These are phyloP conservation scores for Erinaceus europaeus DNA, from an alignment of 2,113 vertebrate genomes.

Conservation along the genomic window DNA sequence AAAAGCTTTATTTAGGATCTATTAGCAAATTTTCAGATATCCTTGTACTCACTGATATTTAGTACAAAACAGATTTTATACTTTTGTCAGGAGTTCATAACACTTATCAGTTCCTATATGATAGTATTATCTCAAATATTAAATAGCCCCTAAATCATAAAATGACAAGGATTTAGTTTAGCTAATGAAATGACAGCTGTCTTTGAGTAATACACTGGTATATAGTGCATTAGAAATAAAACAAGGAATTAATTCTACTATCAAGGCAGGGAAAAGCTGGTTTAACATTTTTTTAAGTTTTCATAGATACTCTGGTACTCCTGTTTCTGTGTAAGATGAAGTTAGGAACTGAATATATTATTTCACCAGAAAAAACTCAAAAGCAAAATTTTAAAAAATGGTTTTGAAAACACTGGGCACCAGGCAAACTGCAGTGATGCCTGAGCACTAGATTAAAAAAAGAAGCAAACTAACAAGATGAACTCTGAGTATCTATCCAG, in stretches of 20 bases:
- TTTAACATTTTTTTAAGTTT: slow-evolving; percentile 29
- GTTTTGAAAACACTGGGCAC: not conserved
- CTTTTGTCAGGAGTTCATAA: not conserved
- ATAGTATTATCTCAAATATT: not conserved
- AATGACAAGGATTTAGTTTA: not conserved
- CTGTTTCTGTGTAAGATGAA: too few species aligned
- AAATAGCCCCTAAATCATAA: not conserved
- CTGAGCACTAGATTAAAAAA: not conserved
- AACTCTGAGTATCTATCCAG: not conserved
- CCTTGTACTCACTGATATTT: not conserved
- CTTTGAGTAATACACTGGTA: not conserved
- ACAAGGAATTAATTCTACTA: not conserved
- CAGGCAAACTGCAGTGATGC: not conserved
- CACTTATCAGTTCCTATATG: not conserved
- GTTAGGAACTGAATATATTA: not conserved
- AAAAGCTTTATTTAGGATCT: not conserved
- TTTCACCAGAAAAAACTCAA: not conserved
- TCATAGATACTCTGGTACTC: not conserved
- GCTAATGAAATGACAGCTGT: not conserved
- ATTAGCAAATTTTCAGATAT: not conserved
- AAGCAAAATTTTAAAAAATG: not conserved
- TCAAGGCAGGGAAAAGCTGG: not conserved
- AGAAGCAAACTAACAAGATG: not conserved
- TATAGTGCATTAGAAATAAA: not conserved
- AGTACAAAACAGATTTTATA: not conserved